Evolutionary conservation across 2,797 vertebrate genomes (phyloP).

Genomic region (Galaxias olidus): DNA sequence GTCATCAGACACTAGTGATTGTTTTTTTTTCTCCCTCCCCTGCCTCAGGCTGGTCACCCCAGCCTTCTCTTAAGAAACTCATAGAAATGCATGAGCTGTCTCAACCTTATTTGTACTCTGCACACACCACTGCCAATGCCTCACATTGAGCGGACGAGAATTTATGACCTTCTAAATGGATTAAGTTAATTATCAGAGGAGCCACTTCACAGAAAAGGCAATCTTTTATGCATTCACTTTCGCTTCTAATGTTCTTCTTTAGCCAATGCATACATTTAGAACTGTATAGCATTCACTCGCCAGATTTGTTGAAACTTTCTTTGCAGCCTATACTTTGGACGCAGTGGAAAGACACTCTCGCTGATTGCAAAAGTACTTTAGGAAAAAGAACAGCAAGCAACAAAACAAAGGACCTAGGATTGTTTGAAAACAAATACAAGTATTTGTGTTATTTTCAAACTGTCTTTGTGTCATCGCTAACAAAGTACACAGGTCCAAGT

Average conservation of each 20-base stretch:
- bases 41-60: background rate
- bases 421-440: constrained; percentile 25
- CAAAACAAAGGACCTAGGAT: constrained; percentile 30
- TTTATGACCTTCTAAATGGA: constrained; percentile 58
- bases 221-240: constrained; percentile 42
- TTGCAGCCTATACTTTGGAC: constrained; percentile 26
- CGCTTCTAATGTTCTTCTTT: constrained; percentile 36
- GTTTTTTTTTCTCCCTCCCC: background rate
- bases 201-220: constrained; percentile 39
- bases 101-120: constrained; percentile 32
- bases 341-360: constrained; percentile 51
- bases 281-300: background rate
- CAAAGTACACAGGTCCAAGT: background rate
- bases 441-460: constrained; percentile 23
- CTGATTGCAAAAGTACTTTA: constrained; percentile 42
- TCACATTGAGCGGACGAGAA: constrained; percentile 43
- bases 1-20: constrained; percentile 5
- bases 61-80: constrained; percentile 26
- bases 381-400: constrained; percentile 50
- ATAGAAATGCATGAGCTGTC: constrained; percentile 35
- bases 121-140: constrained; percentile 38
- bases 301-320: background rate
- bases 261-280: constrained; percentile 5
- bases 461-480: constrained; percentile 40
- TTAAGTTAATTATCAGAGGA: constrained; percentile 50